Percentiles rank a stretch among this genome's conserved stretches.
phyloP scores from a whole-genome alignment of 2,113 vertebrate genomes.

The Urocynchramus pylzowi region DNA sequence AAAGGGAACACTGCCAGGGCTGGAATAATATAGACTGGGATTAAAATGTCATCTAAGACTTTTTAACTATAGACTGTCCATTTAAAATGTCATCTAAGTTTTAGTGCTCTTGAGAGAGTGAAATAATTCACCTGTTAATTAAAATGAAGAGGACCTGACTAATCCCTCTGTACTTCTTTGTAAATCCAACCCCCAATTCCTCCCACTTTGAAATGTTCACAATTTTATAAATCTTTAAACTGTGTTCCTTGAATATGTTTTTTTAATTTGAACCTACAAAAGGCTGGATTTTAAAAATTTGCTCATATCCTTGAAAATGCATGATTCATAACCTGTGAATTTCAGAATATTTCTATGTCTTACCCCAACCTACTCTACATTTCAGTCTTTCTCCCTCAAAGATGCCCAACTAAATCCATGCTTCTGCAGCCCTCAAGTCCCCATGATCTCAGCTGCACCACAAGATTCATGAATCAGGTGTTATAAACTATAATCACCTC shows the following conservation, averaged over 20 bases:
- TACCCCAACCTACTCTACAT: neutral
- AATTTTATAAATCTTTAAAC: neutral
- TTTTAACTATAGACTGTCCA: neutral
- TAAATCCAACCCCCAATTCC: neutral
- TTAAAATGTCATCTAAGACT: neutral
- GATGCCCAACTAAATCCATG: neutral
- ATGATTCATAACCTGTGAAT: neutral
- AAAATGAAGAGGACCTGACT: neutral
- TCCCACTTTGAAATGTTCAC: neutral
- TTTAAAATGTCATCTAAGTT: neutral
- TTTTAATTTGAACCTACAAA: neutral
- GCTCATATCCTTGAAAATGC: neutral
- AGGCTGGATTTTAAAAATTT: neutral
- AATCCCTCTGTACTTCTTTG: neutral
- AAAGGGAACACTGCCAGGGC: neutral
- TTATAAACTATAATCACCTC: neutral
- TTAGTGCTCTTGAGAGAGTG: neutral
- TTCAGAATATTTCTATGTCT: neutral
- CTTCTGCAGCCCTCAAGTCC: neutral
- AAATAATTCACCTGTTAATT: slow-evolving; percentile 17
- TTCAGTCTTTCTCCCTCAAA: neutral
- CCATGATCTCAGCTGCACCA: neutral
- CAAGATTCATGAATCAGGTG: neutral
- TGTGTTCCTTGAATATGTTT: neutral
- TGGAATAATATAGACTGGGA: neutral